Evolutionary conservation across 2,888 invertebrate genomes (phyloP).

Genomic region (Thysanoteuthis rhombus): DNA sequence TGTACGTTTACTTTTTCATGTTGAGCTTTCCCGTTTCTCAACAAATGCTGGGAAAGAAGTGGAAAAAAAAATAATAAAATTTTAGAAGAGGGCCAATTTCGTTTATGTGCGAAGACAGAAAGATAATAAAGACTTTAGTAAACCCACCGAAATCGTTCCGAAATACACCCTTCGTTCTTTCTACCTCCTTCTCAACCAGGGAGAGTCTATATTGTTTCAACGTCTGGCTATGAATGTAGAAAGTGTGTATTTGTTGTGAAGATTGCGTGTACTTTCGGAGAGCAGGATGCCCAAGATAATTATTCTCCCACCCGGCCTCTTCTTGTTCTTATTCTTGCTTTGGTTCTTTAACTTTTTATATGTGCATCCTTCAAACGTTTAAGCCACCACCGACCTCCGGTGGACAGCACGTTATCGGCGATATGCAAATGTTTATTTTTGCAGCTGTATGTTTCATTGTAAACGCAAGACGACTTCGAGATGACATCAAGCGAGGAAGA

Average conservation of each 20-base stretch:
- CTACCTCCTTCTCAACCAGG: rapidly evolving
- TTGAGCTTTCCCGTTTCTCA: neutral
- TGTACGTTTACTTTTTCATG: too few species aligned
- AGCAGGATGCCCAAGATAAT: too few species aligned
- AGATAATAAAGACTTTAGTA: neutral
- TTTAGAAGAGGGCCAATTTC: neutral
- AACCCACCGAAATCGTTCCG: neutral
- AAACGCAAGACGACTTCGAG: neutral
- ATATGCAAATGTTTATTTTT: neutral
- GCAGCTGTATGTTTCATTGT: neutral
- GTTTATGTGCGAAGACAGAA: neutral
- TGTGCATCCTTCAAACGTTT: neutral
- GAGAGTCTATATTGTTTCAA: too few species aligned
- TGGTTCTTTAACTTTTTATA: neutral
- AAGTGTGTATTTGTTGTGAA: neutral
- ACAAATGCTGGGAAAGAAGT: neutral
- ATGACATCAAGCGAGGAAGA: neutral
- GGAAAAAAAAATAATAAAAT: neutral
- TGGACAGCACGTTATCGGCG: neutral
- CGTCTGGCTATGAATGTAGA: neutral
- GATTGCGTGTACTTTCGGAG: neutral
- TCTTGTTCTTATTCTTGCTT: neutral
- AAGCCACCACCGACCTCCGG: neutral
- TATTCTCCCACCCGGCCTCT: neutral
- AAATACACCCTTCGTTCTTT: neutral